phyloP scores from a whole-genome alignment of 2,113 vertebrate species.

The Melanostigma gelatinosum region DNA sequence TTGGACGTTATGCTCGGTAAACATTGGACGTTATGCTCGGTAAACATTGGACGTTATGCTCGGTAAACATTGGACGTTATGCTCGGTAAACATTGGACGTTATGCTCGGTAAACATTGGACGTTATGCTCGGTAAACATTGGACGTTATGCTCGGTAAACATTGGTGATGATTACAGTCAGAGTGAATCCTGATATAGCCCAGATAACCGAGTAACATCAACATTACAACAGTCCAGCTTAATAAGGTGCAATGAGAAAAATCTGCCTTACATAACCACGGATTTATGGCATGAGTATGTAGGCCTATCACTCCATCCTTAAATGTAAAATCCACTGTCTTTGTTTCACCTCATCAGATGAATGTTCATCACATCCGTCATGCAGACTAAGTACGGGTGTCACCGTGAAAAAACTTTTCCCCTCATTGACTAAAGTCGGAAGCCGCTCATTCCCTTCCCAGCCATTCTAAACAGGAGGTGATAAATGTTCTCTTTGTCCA shows the following conservation, averaged over 20 bases:
- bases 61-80: neutral
- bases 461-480: slow-evolving; percentile 62
- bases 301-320: neutral
- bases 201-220: neutral
- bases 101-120: no score
- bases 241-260: neutral
- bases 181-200: neutral
- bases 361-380: slow-evolving; percentile 13
- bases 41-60: neutral
- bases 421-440: slow-evolving; percentile 34
- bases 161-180: neutral
- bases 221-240: neutral
- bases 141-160: no score
- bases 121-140: neutral
- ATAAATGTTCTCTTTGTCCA: slow-evolving; percentile 70
- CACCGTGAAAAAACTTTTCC: slow-evolving; percentile 27
- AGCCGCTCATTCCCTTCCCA: slow-evolving; percentile 43
- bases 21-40: no score
- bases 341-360: slow-evolving; percentile 26
- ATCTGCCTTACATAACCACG: neutral
- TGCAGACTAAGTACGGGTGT: slow-evolving; percentile 4
- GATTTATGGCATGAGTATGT: neutral
- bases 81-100: neutral
- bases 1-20: neutral
- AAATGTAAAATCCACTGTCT: neutral